Evolutionary conservation across 2,888 invertebrate genomes (phyloP), one percentile per base, ranked within the genome.

Genomic region (Cantharis rustica): DNA sequence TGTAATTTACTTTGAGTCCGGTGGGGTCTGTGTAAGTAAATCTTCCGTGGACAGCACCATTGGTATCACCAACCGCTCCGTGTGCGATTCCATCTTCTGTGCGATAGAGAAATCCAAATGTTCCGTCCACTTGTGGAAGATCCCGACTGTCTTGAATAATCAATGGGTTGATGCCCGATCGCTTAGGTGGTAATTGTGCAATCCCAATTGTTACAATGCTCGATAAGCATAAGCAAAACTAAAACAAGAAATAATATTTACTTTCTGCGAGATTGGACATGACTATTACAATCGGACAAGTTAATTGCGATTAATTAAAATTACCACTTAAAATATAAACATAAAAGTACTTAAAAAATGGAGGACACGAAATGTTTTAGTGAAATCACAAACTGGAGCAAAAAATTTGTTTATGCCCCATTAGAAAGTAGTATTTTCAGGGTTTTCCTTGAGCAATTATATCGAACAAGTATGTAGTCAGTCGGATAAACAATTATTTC

Each of bases 1-100:
- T 88, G 75, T 84, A 87, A 79, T 88, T 88, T 1, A 88, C 87
- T 83, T 87, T 88, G 10, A 88, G 79, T 13, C 88, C 88, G 2
- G 88, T 88, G 0, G 88, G 88, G 78, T 88, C 88, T 1, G 88
- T 88, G 82, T 88, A 88, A 1, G 88, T 86, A 77, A 87, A 88
- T 69, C 87, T 82, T 10, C 88, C 88, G 26, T 86, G 87, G 13
- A 88, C 87, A 17, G 83, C 83, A 3, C 88, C 88, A 63, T 84
- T 85, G 4, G 87, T 84, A 78, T 88, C 87, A 4, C 87, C 87
- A 79, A 87, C 85, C 1, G 88, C 88, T 3, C 86, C 86, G 77
- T 88, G 88, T 0, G 86, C 84, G 31, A 88, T 88, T 11, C 88
- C 88, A 79, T 88, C 88, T 85, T 88, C 88, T 0, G 88, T 88